Evolutionary conservation across 2,888 invertebrate genomes (phyloP).

Genomic region (Notodromas monacha): DNA sequence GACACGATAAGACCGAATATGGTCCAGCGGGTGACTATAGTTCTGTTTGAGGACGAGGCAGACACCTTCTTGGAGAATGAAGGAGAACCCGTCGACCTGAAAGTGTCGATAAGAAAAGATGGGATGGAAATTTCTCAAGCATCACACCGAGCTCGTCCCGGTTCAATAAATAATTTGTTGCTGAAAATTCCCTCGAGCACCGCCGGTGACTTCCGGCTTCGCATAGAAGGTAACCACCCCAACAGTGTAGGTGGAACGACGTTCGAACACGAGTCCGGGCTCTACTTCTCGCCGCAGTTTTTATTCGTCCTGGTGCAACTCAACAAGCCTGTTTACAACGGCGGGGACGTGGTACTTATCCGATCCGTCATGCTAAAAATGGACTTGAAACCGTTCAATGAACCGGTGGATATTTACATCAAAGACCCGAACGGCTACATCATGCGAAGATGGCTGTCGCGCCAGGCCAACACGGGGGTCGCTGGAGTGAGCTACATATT

Average conservation of each 20-base stretch:
- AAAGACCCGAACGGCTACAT: constrained; percentile 9
- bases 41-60: too few species aligned
- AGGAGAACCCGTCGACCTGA: too few species aligned
- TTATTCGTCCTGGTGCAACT: constrained; percentile 19
- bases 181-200: too few species aligned
- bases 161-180: too few species aligned
- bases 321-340: constrained; percentile 18
- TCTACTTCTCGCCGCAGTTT: constrained; percentile 16
- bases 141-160: too few species aligned
- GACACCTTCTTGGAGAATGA: too few species aligned
- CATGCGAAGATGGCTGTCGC: constrained; percentile 9
- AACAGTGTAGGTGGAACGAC: constrained; percentile 15
- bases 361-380: constrained; percentile 12
- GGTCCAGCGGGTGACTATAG: too few species aligned
- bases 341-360: constrained; percentile 10
- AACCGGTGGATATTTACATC: constrained; percentile 12
- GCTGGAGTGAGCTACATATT: too few species aligned
- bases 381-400: constrained; percentile 12
- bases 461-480: background rate
- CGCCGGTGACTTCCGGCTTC: constrained; percentile 17
- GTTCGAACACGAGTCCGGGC: constrained; percentile 17
- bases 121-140: too few species aligned
- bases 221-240: constrained; percentile 16
- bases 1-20: too few species aligned
- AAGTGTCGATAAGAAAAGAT: too few species aligned